Evolutionary conservation across 2,797 vertebrate genomes (phyloP), one percentile per base, ranked within the genome.

Genomic region (Chelonia mydas): DNA sequence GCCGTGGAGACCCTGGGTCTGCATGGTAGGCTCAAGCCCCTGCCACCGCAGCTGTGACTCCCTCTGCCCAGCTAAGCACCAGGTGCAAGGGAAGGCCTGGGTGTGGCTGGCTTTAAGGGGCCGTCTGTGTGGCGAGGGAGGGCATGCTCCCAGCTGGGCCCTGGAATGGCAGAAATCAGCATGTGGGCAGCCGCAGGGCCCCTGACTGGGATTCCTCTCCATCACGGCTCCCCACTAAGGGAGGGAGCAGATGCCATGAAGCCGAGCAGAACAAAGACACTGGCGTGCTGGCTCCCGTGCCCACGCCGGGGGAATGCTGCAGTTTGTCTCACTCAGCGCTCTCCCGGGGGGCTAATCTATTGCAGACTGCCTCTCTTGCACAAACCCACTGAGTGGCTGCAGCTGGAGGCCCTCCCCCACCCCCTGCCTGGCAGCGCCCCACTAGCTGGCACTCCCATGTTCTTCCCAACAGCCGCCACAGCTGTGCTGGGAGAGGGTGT

Each of bases 21-120:
- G 61, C 83, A 49, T 92, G 90, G 86, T 92, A 82, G 90, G 88
- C 90, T 81, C 88, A 21, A 41, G 31, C 37, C 37, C 21, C n/a
- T 37, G n/a, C 68, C n/a, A 12, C 37, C 3, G 16, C 37, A 41
- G 21, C n/a, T 37, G 17, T 45, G 72, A 25, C 72, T 45, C 41
- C 21, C 19, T 16, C 0, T 1, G 50, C 3, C 31, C 31, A 53
- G 65, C 72, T 6, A 23, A 12, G 72, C 11, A 6, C 72, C 21
- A 11, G 65, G 31, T 19, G 53, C 15, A 49, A 25, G 21, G 27
- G 50, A 65, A 61, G n/a, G 76, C 31, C 28, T 45, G 16, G 41
- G 5, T 41, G 37, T 5, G 21, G 41, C 21, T 21, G 49, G 53
- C 25, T 54, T 9, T 50, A 83, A 83, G 85, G 16, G 37, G 55